Base-by-base conservation (phyloP, 2,797 vertebrate genomes). In the Catharus ustulatus region DNA sequence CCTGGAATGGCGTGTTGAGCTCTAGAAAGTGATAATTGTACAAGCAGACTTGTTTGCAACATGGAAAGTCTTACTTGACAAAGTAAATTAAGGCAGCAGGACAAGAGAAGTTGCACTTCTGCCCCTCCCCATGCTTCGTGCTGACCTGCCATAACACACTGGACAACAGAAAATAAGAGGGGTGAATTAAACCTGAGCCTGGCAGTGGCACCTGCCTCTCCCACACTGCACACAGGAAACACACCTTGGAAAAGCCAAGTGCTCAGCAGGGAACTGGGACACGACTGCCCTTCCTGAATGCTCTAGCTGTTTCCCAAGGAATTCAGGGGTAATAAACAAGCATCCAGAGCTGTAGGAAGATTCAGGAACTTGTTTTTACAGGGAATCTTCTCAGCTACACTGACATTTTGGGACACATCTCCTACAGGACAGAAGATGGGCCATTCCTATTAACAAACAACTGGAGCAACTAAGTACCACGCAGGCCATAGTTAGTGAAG, bases 81-180 rank as follows among this genome's bases (percentile, higher is more conserved):
- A 58, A 74, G 29, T 15, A 80, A 74, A 75, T 29, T 6, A 86
- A 36, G 14, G 49, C 74, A 89, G 49, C 49, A 78, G 46, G 62
- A 42, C 61, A 63, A 72, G 30, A 24, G 40, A 81, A 49, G 13
- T 21, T 38, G 36, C 48, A 15, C 46, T 40, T 7, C 42, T 48
- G 64, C 48, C 67, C 22, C 51, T 87, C 38, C 34, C 42, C 30
- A 6, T 5, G 17, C 16, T 72, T 40, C 40, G 40, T 40, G 40
- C 40, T 40, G 13, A 77, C 29, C 13, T 67, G 57, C 55, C 12
- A 0, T 1, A 69, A 32, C 23, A 15, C 6, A 15, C 4, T 29
- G 17, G 43, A 34, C 30, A 67, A 24, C 46, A 55, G 63, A 71
- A 55, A 74, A 78, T 7, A 11, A 18, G 42, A 59, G 67, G 19